Base-by-base conservation (phyloP, 1,140 invertebrate species). In the Phenacoccus solenopsis region DNA sequence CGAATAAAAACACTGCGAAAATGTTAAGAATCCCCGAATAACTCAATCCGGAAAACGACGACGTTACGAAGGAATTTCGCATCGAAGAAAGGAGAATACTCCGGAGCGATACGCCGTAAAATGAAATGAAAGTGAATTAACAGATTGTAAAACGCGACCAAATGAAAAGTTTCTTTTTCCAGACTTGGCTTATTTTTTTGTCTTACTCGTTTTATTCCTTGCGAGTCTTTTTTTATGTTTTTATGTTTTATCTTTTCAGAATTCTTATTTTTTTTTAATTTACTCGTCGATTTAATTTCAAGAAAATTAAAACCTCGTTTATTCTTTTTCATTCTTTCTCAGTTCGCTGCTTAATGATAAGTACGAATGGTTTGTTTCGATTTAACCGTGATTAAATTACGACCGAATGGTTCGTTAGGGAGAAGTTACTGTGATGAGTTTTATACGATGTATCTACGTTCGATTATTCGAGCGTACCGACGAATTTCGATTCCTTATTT, bases 101-200 rank as follows among this genome's bases (percentile, higher is more conserved):
- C 38, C 12, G 38, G 38, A 49, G 38, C 38, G 59, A 64, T 64
- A 24, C 59, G 59, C 59, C 25, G 59, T 24, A 64, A 64, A 64
- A 64, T 64, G 59, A 64, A 64, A 64, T 64, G 59, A 64, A 27
- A 64, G 59, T 25, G 59, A 64, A 64, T 64, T 64, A 64, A 64
- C 59, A 64, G 59, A 64, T 64, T 64, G 59, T 64, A 64, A 64
- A 64, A 64, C 25, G 59, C 59, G 25, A 64, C 25, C 59, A 27
- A 64, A 64, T 64, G 25, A 27, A 64, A 64, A 64, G 22, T 27
- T 64, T 64, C 25, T 64, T 64, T 64, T 64, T 64, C 13, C 13
- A 49, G 20, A 49, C 12, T 49, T 49, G 13, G 20, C 38, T 49
- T n/a, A 24, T 64, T 64, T 64, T 64, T 64, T 64, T 64, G 7